Base-by-base conservation (phyloP, 2,113 vertebrate genomes). In the Pseudopodoces humilis region DNA sequence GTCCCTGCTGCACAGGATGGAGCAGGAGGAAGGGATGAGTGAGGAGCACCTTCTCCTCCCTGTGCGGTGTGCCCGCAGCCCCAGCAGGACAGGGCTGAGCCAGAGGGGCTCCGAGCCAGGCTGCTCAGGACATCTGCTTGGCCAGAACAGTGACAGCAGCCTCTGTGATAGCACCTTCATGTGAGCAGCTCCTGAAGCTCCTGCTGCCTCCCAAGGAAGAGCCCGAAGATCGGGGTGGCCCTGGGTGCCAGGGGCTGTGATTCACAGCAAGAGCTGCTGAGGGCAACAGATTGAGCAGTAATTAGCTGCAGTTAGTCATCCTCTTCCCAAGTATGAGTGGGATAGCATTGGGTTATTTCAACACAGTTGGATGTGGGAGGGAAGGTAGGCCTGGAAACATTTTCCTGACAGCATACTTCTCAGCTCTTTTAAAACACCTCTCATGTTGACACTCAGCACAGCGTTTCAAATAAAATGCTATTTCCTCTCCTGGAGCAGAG, bases 301-400 rank as follows among this genome's bases (percentile, higher is more conserved):
- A 93, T 96, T 87, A 95, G 90, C 91, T 94, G 77, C 78, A 95
- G 82, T 94, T 97, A 93, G 92, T 97, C 97, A 97, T 92, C 83
- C 56, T 91, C 85, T 95, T 96, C 86, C 88, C 90, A 88, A 86
- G 94, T 8, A 65, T 3, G 8, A 94, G 94, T 85, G 85, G 56
- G 41, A 79, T 30, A 86, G 88, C 55, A 19, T 85, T 91, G 84
- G 94, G 92, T 96, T 93, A 92, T 95, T 97, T 97, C 97, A 88
- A 94, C 95, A 97, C 90, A 78, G 92, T 96, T 83, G 91, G 92
- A 94, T 94, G 95, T 97, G 86, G 97, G 95, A 95, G 88, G 71
- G 93, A 94, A 96, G 85, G 96, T 92, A 91, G 90, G 88, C 88
- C 91, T 95, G 72, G 92, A 95, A 96, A 95, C 52, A 41, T 86